Base-by-base conservation (phyloP, 2,888 invertebrate genomes). In the Leptura quadrifasciata region DNA sequence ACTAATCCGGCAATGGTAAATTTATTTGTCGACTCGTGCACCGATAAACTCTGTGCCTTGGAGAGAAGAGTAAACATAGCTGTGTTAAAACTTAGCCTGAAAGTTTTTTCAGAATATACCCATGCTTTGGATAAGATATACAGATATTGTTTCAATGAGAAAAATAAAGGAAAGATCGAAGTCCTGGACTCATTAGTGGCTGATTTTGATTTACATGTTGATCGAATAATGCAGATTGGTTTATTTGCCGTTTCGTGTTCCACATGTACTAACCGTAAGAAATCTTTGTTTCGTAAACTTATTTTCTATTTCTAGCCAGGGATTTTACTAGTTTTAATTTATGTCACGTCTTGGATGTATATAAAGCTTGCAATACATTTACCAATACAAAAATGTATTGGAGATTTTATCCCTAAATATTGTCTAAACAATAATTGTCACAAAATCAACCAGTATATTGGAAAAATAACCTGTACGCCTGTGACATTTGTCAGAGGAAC, bases 21-120 rank as follows among this genome's bases (percentile, higher is more conserved):
- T 85, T 89, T 94, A 2, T 90, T 92, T 39, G 90, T 92, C 75
- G 92, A 93, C 84, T 91, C 92, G 0, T 87, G 93, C 65, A 92
- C 90, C 82, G 92, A 93, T 84, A 91, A 92, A 15, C 86, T 94
- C 1, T 93, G 93, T 85, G 89, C 90, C 10, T 85, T 94, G 64
- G 94, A 94, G 86, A 91, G 92, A 2, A 93, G 92, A 85, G 92
- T 94, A 8, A 94, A 94, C 82, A 91, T 92, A 12, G 92, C 93
- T 1, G 89, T 94, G 70, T 86, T 94, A 21, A 91, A 91, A 47
- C 86, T 94, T 61, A 90, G 93, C 3, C 87, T 92, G 83, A 90
- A 91, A 79, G 89, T 87, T 12, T 89, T 89, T 82, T 84, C 87
- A 8, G 81, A 86, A 72, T 87, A 84, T 75, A 83, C 82, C 8